Conservation (phyloP, 1,140 invertebrate species). For the Hycleus cichorii region DNA sequence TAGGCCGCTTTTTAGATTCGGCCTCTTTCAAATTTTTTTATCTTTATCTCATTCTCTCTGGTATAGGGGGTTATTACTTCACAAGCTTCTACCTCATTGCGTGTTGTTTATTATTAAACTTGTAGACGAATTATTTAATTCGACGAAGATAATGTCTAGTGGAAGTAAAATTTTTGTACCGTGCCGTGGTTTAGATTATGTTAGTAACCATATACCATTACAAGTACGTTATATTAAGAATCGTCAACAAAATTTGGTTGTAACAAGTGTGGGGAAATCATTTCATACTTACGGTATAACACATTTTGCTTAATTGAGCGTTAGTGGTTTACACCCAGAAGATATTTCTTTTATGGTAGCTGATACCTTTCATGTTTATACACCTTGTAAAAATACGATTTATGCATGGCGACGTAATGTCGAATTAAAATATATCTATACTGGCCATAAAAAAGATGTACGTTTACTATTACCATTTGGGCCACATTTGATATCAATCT, state of each 20-base stretch:
- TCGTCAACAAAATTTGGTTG: conserved; percentile 80
- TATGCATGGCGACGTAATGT: conserved; percentile 82
- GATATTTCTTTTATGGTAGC: conserved; percentile 77
- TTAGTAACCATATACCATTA: conserved; percentile 87
- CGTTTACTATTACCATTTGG: conserved; percentile 82
- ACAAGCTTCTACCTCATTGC: too few species aligned
- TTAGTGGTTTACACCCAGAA: conserved; percentile 71
- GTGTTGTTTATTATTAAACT: too few species aligned
- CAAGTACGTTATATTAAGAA: conserved; percentile 75
- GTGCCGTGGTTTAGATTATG: conserved; percentile 80
- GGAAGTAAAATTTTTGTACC: conserved; percentile 72
- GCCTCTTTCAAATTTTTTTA: too few species aligned
- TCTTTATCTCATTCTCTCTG: too few species aligned
- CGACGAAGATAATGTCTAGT: too few species aligned
- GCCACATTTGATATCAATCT: conserved; percentile 68
- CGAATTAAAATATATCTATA: conserved; percentile 77
- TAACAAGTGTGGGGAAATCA: conserved; percentile 81
- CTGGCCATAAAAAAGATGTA: conserved; percentile 66
- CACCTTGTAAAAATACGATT: conserved; percentile 69
- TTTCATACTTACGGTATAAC: conserved; percentile 87
- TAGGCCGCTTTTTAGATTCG: too few species aligned
- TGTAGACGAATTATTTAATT: too few species aligned
- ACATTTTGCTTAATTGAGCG: conserved; percentile 74
- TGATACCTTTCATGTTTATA: conserved; percentile 77
- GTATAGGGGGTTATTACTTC: too few species aligned